A percentile compares a stretch with the other conserved stretches of the same genome.
Evolutionary conservation across 2,888 invertebrate species (phyloP).

Genomic region (Oasisia sp.): DNA sequence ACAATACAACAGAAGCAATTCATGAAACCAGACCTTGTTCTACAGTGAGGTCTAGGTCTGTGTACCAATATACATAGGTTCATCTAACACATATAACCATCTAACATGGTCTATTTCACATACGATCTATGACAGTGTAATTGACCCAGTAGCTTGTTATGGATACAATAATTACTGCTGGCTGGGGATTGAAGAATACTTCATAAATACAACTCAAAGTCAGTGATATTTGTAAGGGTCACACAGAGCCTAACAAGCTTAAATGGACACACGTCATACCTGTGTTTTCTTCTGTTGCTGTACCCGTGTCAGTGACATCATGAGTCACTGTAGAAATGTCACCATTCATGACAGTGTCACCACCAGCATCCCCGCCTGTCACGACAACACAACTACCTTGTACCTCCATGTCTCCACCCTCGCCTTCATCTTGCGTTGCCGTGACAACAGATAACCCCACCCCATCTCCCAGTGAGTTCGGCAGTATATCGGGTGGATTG

Average conservation of each 20-base stretch:
- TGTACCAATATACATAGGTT: not conserved
- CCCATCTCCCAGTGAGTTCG: not conserved
- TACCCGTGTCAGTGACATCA: not conserved
- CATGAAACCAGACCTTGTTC: not conserved
- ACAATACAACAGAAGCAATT: too few species aligned
- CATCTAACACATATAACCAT: not conserved
- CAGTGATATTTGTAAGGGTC: not conserved
- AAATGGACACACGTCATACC: not conserved
- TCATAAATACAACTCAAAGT: not conserved
- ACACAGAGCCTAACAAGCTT: not conserved
- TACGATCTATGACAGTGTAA: too few species aligned
- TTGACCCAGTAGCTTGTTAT: too few species aligned
- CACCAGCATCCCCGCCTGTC: conserved; percentile 2
- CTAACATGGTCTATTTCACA: too few species aligned
- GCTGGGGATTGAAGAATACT: not conserved
- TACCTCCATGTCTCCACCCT: not conserved
- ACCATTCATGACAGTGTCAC: conserved; percentile 7
- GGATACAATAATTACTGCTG: not conserved
- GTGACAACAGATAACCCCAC: not conserved
- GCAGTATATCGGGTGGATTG: not conserved
- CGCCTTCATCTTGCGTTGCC: not conserved
- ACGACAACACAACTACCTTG: not conserved
- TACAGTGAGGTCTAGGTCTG: not conserved
- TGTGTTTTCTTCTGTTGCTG: not conserved
- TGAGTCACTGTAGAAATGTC: not conserved